phyloP scores from a whole-genome alignment of 2,797 vertebrate genomes.

The Takifugu rubripes region DNA sequence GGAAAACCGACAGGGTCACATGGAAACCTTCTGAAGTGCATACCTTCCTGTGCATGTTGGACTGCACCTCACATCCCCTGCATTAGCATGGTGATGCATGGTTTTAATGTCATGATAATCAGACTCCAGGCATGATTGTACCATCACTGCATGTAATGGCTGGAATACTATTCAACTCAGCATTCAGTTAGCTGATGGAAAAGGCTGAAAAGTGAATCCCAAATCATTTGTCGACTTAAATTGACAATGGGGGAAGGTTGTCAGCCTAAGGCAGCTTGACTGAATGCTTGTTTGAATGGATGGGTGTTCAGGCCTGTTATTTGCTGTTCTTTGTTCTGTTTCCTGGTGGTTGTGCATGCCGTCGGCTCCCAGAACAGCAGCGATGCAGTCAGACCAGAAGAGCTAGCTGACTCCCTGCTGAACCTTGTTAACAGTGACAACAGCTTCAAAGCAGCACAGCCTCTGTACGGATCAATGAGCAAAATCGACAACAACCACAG shows the following conservation, averaged over 20 bases:
- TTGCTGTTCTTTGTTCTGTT: conserved; percentile 17
- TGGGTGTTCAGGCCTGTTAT: conserved; percentile 3
- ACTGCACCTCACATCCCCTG: conserved; percentile 2
- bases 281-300: conserved; percentile 37
- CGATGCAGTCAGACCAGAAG: conserved; percentile 78
- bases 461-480: conserved; percentile 76
- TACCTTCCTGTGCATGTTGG: conserved; percentile 16
- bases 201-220: too few relatives aligned
- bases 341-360: conserved; percentile 45
- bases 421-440: conserved; percentile 63
- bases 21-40: background rate
- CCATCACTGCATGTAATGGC: conserved; percentile 19
- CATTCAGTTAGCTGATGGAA: conserved; percentile 42
- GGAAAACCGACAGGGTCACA: background rate
- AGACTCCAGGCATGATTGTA: conserved; percentile 5
- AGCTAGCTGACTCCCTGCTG: conserved; percentile 76
- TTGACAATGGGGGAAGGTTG: background rate
- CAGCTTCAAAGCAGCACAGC: conserved; percentile 75
- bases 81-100: conserved; percentile 37
- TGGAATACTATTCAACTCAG: conserved; percentile 3
- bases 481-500: conserved; percentile 78
- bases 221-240: background rate
- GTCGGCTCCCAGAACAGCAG: conserved; percentile 76
- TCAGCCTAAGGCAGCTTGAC: too few relatives aligned
- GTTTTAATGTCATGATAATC: conserved; percentile 9